Conservation (phyloP, 2,113 vertebrate genomes). For the Lepus americanus region DNA sequence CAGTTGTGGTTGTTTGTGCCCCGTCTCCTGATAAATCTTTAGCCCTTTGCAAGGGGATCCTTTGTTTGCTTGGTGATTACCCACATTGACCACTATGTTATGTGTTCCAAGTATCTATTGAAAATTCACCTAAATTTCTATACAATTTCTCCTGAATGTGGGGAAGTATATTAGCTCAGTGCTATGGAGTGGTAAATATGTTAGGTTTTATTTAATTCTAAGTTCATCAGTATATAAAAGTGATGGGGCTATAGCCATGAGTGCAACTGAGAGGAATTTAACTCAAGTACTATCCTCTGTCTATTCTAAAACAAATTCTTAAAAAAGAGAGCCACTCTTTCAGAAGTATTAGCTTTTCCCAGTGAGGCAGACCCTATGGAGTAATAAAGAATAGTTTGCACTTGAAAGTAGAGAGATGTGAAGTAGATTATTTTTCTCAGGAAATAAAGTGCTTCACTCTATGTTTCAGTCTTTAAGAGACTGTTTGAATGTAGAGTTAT, state of each 20-base stretch:
- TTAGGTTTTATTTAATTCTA: slow-evolving; percentile 1
- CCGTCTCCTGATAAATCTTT: background rate
- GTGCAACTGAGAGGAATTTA: slow-evolving; percentile 42
- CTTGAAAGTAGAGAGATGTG: slow-evolving; percentile 26
- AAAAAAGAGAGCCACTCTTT: slow-evolving; percentile 22
- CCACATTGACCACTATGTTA: background rate
- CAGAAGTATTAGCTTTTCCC: slow-evolving; percentile 34
- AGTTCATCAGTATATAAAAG: background rate
- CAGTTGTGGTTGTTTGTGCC: background rate
- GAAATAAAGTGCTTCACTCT: slow-evolving; percentile 48
- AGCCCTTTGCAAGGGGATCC: background rate
- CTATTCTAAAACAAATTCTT: slow-evolving; percentile 53
- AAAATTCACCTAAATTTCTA: background rate
- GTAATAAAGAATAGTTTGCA: slow-evolving; percentile 69
- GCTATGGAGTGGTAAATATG: background rate
- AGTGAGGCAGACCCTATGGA: slow-evolving; percentile 41
- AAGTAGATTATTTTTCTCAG: slow-evolving; percentile 58
- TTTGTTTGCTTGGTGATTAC: background rate
- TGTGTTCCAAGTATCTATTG: background rate
- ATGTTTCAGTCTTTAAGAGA: slow-evolving; percentile 57
- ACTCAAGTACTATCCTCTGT: background rate
- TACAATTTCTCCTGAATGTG: background rate
- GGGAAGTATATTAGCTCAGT: background rate
- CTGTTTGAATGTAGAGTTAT: background rate
- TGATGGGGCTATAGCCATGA: background rate